phyloP scores from a whole-genome alignment of 2,113 vertebrate genomes.

The Hippotragus niger region DNA sequence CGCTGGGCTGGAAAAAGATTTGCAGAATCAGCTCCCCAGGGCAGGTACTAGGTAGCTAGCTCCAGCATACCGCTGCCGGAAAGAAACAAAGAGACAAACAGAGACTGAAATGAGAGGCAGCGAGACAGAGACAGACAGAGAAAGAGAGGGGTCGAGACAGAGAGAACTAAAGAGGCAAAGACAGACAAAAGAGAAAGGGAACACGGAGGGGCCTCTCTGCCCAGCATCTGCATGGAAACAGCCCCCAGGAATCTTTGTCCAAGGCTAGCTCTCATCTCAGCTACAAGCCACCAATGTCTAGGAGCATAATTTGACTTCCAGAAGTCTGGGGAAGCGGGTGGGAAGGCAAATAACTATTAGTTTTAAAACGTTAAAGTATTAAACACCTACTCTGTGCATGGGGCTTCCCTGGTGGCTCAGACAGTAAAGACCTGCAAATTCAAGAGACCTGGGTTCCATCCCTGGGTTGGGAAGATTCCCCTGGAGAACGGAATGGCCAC shows the following conservation, averaged over 20 bases:
- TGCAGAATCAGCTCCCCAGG: constrained; percentile 18
- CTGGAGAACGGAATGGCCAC: background rate
- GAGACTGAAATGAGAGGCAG: background rate
- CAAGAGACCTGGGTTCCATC: background rate
- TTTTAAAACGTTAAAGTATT: constrained; percentile 21
- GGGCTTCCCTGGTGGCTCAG: background rate
- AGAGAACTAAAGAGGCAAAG: background rate
- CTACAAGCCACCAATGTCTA: background rate
- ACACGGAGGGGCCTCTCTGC: background rate
- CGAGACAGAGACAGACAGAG: background rate
- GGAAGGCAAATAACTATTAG: background rate
- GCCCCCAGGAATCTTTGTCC: background rate
- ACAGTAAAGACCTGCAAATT: background rate
- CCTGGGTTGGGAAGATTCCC: background rate
- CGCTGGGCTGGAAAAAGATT: background rate
- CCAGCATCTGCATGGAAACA: background rate
- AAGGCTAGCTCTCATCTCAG: background rate
- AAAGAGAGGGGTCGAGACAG: background rate
- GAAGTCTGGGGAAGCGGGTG: background rate
- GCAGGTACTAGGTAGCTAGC: background rate
- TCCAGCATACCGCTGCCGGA: background rate
- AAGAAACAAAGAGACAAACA: background rate
- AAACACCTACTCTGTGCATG: background rate
- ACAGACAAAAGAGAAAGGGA: background rate
- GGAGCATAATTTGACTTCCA: background rate